A percentile compares a stretch with the other conserved stretches of the same genome.
phyloP scores from a whole-genome alignment of 2,888 invertebrate genomes.

The Synergus laeviventris region DNA sequence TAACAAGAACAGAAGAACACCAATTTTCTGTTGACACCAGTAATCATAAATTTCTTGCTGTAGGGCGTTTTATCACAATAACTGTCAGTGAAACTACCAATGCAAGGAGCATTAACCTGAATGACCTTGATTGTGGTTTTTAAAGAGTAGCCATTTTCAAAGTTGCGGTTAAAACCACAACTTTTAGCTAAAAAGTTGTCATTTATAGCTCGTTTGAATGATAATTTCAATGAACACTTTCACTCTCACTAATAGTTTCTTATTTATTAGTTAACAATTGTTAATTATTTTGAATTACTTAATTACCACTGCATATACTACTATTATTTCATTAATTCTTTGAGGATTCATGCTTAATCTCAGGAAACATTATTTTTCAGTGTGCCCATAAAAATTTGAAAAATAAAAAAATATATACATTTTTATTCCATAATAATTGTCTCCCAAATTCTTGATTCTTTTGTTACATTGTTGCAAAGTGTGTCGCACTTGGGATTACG shows the following conservation, averaged over 20 bases:
- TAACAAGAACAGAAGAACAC: neutral
- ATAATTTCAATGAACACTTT: neutral
- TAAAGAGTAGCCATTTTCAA: neutral
- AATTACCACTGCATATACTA: no score
- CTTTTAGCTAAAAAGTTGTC: neutral
- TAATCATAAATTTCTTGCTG: neutral
- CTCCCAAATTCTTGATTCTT: neutral
- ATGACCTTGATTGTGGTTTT: conserved; percentile 22
- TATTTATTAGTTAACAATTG: neutral
- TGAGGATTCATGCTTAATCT: no score
- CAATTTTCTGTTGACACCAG: neutral
- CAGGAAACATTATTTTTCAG: no score
- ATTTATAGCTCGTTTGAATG: neutral
- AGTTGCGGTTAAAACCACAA: neutral
- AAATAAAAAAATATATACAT: neutral
- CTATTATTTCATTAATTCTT: no score
- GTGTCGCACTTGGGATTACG: conserved; percentile 1
- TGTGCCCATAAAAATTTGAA: neutral
- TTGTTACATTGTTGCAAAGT: neutral
- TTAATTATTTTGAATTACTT: neutral
- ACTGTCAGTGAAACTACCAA: conserved; percentile 9
- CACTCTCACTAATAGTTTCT: neutral
- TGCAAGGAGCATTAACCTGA: neutral
- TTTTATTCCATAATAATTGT: neutral
- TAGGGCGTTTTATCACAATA: neutral